phyloP scores from a whole-genome alignment of 2,888 invertebrate species.

The Nowickia ferox region DNA sequence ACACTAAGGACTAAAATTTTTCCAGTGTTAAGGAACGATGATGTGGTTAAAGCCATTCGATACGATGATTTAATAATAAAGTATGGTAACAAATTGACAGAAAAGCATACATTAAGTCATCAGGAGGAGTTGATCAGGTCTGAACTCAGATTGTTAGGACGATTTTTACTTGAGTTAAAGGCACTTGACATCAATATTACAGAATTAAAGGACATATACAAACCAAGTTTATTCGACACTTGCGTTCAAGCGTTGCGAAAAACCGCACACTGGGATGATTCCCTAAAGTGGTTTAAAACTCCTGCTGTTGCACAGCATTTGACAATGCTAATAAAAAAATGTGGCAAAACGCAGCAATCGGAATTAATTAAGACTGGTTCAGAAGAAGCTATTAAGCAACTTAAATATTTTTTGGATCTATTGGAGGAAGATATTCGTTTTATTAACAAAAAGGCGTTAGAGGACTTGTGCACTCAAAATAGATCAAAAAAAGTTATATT shows the following conservation, averaged over 20 bases:
- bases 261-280: slow-evolving; percentile 26
- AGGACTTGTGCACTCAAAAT: slow-evolving; percentile 12
- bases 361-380: slow-evolving; percentile 3
- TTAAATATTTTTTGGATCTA: slow-evolving; percentile 17
- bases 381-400: neutral
- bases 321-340: slow-evolving; percentile 8
- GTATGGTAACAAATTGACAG: slow-evolving; percentile 29
- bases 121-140: slow-evolving; percentile 1
- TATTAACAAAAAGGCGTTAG: slow-evolving; percentile 41
- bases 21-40: slow-evolving; percentile 10
- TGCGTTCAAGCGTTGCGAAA: neutral
- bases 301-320: slow-evolving; percentile 38
- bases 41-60: neutral
- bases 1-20: neutral
- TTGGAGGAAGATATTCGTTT: slow-evolving; percentile 19
- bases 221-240: neutral
- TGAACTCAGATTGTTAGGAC: neutral
- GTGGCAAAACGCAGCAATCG: neutral
- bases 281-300: slow-evolving; percentile 13
- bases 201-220: slow-evolving; percentile 1
- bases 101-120: slow-evolving; percentile 14
- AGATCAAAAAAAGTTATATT: neutral
- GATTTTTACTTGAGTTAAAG: neutral
- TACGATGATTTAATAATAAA: slow-evolving; percentile 50
- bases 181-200: neutral